Evolutionary conservation across 1,140 invertebrate species (phyloP).

Genomic region (Grapholita molesta): DNA sequence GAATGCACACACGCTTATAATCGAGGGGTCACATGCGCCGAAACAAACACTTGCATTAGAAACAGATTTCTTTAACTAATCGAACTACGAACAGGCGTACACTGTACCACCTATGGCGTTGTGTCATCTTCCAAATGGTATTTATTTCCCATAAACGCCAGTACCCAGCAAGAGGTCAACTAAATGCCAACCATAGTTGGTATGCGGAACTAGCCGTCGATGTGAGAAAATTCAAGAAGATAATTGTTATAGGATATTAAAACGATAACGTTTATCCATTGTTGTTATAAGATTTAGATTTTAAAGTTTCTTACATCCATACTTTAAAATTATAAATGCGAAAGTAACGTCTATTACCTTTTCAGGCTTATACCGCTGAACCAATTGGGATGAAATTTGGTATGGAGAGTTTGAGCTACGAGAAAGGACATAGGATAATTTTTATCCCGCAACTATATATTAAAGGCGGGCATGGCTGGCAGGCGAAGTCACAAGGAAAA

Average conservation of each 20-base stretch:
- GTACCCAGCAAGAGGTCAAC: constrained; percentile 32
- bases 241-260: constrained; percentile 10
- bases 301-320: background rate
- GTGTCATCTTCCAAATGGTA: constrained; percentile 41
- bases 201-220: constrained; percentile 36
- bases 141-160: constrained; percentile 34
- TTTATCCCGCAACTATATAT: too few species aligned
- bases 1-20: too few species aligned
- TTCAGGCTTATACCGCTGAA: too few species aligned
- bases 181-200: constrained; percentile 37
- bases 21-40: background rate
- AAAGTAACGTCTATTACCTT: too few species aligned
- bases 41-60: background rate
- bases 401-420: too few species aligned
- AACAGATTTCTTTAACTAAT: background rate
- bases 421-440: too few species aligned
- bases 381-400: too few species aligned
- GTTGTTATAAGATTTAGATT: background rate
- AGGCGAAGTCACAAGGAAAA: too few species aligned
- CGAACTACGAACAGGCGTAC: background rate
- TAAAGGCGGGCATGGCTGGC: too few species aligned
- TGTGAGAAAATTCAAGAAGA: constrained; percentile 16
- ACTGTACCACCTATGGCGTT: constrained; percentile 24
- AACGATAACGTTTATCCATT: background rate
- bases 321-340: too few species aligned